Evolutionary conservation across 2,113 vertebrate species (phyloP), one percentile per base, ranked within the genome.

Genomic region (Ascaphus truei): DNA sequence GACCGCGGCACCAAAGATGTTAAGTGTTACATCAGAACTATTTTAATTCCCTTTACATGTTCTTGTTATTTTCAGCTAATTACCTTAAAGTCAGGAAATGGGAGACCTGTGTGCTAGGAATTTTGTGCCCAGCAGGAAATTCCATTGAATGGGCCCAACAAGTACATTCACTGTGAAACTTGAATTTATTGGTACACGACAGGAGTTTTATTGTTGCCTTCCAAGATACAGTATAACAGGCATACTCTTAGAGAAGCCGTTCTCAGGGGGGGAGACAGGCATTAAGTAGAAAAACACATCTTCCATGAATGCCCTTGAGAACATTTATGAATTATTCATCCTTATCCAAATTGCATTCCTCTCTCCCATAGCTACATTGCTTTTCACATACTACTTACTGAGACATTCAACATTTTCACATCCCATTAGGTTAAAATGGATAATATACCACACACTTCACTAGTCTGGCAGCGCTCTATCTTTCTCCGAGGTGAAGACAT

Each of bases 271-370:
- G 59, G 12, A 27, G 39, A 31, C 30, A 39, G 56, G 52, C 56
- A 51, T 57, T 69, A 69, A 69, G 56, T 51, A 60, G 47, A 69
- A 23, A 64, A 58, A 66, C 29, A 33, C 57, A 67, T 73, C 68
- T 59, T 67, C 15, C 0, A 0, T 18, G 43, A 56, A 61, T 25
- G 68, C 75, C 76, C 73, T 84, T 81, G 74, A 68, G 72, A 77
- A 76, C 77, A 71, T 74, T 76, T 51, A 45, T 41, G 60, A 61
- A 48, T 63, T 59, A 59, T 53, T 43, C 29, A 53, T 72, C 56
- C 72, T 67, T 26, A 65, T 22, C 59, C 22, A 37, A 31, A 48
- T 53, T 68, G 30, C 58, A 45, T 74, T 58, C 41, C 48, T 29
- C 31, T 41, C 30, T 20, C 51, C 23, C 0, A 3, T 29, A 29